These are phyloP conservation scores for Trissolcus japonicus DNA, from an alignment of 2,888 invertebrate species.

Conservation along the genomic window DNA sequence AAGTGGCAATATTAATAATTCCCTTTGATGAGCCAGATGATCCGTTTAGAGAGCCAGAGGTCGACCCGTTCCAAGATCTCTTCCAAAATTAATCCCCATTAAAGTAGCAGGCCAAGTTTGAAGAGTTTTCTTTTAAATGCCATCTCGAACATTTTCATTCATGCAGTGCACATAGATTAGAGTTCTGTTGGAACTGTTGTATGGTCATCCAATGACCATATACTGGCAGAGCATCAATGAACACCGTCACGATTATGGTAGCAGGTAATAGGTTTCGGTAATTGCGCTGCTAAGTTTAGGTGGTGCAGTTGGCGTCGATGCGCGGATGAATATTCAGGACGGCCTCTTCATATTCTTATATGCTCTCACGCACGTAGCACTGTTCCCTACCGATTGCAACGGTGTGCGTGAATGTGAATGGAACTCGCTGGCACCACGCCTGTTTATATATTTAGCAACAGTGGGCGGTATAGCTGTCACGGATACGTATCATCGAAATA, in stretches of 20 bases:
- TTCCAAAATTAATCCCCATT: constrained; percentile 34
- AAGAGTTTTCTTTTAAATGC: too few species aligned
- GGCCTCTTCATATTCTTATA: constrained; percentile 73
- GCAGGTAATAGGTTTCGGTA: constrained; percentile 71
- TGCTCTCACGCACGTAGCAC: constrained; percentile 69
- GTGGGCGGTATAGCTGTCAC: constrained; percentile 76
- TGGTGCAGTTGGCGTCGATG: constrained; percentile 75
- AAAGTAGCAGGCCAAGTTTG: neutral
- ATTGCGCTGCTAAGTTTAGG: constrained; percentile 76
- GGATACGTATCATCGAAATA: constrained; percentile 77
- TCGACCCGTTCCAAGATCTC: constrained; percentile 18
- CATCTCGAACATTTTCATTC: too few species aligned
- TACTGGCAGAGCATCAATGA: constrained; percentile 29
- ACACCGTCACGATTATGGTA: constrained; percentile 66
- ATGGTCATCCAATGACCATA: neutral
- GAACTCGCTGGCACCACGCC: constrained; percentile 75
- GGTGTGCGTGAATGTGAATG: constrained; percentile 73
- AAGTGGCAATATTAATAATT: constrained; percentile 60
- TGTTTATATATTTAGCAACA: constrained; percentile 76
- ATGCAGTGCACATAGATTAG: neutral
- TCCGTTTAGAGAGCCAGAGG: constrained; percentile 40
- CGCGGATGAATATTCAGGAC: constrained; percentile 76
- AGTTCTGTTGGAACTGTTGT: neutral
- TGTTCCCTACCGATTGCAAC: constrained; percentile 57
- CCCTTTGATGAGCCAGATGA: constrained; percentile 50